Base-by-base conservation (phyloP, 2,113 vertebrate genomes). In the Pelecanoides urinatrix region DNA sequence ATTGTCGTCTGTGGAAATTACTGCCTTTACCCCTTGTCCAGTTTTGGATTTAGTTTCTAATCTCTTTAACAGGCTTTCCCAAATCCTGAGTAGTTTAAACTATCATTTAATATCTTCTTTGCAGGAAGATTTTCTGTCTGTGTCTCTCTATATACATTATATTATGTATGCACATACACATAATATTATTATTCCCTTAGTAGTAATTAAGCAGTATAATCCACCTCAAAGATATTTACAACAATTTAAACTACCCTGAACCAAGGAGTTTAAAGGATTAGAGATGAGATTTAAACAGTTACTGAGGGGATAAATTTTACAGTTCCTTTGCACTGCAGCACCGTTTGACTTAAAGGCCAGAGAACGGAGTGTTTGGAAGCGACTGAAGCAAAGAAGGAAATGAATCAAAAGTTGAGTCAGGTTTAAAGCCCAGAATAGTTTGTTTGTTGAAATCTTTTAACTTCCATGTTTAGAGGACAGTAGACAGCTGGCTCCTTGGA, bases 181-280 rank as follows among this genome's bases (percentile, higher is more conserved):
- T 95, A 92, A 94, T 72, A 77, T 93, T 94, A 85, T 95, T 97
- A 96, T 79, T 97, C 94, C 95, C 94, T 90, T 80, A 95, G 90
- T 77, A 93, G 91, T 80, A 95, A 97, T 96, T 97, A 96, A 94
- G 85, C 76, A 86, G 72, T 49, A 75, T 94, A 97, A 96, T 96
- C 96, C 92, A 94, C 93, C 93, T 90, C 83, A 93, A 75, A 94
- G 82, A 93, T 96, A 96, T 97, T 96, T 94, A 88, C 86, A 95
- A 88, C 94, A 95, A 88, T 96, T 95, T 96, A 90, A 97, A 97
- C 87, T 96, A 89, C 73, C 40, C 88, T 78, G 76, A 96, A 96
- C 79, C 80, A 86, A 90, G 52, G 75, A 86, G 72, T 96, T 96
- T 81, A 96, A 75, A 81, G 93, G 96, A 97, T 96, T 97, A 96